Base-by-base conservation (phyloP, 2,797 vertebrate species). In the Euthynnus affinis region DNA sequence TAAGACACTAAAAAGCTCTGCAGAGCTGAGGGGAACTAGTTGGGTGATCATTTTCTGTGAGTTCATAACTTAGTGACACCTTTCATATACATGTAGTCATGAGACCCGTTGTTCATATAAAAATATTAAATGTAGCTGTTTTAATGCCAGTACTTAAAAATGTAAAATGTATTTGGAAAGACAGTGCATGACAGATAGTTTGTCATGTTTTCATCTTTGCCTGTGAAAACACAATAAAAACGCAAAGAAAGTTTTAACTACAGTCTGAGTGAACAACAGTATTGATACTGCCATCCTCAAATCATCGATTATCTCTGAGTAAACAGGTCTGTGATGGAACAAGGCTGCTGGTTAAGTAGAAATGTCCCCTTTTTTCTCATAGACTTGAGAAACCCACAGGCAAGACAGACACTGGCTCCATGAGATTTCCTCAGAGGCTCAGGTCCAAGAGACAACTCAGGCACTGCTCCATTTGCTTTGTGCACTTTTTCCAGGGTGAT, bases 401-500 rank as follows among this genome's bases (percentile, higher is more conserved):
- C 74, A 8, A 82, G 63, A 76, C 44, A 81, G 77, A 82, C 76
- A 74, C 72, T 42, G 55, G 53, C 74, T 80, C 27, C 2, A 55
- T 58, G 72, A 81, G 69, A 64, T 79, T 76, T 88, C 76, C 84
- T 83, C 67, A 51, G 80, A 78, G 71, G 70, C 74, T 67, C 12
- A 27, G 76, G 72, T 85, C 81, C 75, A 85, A 69, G 63, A 86
- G 55, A 88, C 81, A 83, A 78, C 66, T 86, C 65, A 51, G 80
- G 80, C 70, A 84, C 55, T 5, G 70, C 85, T 84, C 71, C 80
- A 83, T 89, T 89, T 76, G 74, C 78, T 88, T 89, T 80, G 87
- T 84, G 72, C 66, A 69, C 76, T 76, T 89, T 80, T 88, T 88
- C 77, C 64, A 27, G 73, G 79, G 64, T 87, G 83, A 86, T 82